These are phyloP conservation scores for Sebastes miniatus DNA, from an alignment of 2,797 vertebrate species.

Conservation along the genomic window DNA sequence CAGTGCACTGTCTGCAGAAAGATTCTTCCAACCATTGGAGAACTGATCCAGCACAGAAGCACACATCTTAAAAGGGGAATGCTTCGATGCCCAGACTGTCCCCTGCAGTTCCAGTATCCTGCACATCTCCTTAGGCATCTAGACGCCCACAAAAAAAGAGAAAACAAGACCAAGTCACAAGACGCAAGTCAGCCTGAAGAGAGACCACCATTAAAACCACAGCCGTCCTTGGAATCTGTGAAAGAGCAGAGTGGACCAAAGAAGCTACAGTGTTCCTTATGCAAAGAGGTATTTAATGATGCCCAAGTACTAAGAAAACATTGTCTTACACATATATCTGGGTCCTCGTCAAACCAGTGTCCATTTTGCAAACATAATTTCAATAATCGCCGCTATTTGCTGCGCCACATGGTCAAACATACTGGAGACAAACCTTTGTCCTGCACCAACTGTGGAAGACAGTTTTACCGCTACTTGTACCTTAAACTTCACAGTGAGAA, in stretches of 20 bases:
- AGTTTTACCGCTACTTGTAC: constrained; percentile 67
- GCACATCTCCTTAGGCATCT: constrained; percentile 77
- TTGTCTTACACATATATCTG: constrained; percentile 74
- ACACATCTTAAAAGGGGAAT: constrained; percentile 74
- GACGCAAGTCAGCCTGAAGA: constrained; percentile 10
- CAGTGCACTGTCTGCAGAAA: constrained; percentile 83
- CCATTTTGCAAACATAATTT: constrained; percentile 77
- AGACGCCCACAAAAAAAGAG: constrained; percentile 54
- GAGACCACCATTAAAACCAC: neutral
- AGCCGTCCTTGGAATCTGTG: constrained; percentile 13
- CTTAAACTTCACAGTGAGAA: constrained; percentile 67
- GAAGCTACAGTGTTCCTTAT: constrained; percentile 71
- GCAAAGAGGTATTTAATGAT: constrained; percentile 72
- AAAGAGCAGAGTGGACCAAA: constrained; percentile 29
- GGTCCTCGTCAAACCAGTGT: constrained; percentile 66
- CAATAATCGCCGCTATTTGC: constrained; percentile 59
- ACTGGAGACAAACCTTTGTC: constrained; percentile 75
- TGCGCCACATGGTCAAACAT: constrained; percentile 79
- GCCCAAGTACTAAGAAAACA: constrained; percentile 71
- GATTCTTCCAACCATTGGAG: constrained; percentile 75
- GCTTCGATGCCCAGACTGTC: constrained; percentile 82
- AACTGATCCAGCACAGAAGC: constrained; percentile 80
- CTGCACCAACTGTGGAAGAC: constrained; percentile 75
- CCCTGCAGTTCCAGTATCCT: constrained; percentile 75
- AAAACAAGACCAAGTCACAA: constrained; percentile 17